Conservation (phyloP, 2,888 invertebrate species). For the Tachystola acroxantha region DNA sequence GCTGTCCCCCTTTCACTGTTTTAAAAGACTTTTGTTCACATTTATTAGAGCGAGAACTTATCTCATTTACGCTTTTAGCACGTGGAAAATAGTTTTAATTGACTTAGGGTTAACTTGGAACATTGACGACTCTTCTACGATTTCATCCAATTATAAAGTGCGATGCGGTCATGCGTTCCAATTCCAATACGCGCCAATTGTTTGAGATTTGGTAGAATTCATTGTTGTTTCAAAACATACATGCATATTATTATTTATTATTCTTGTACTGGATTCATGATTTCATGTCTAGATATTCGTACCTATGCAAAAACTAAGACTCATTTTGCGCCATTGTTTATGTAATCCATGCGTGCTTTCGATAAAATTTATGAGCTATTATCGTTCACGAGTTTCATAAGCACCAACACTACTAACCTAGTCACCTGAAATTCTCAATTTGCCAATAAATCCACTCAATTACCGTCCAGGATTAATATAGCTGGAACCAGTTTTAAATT, state of each 20-base stretch:
- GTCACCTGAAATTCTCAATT: slow-evolving; percentile 7
- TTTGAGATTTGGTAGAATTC: background rate
- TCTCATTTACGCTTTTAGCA: background rate
- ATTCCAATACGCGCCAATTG: background rate
- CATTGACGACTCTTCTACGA: slow-evolving; percentile 23
- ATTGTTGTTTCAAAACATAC: background rate
- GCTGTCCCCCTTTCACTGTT: slow-evolving; percentile 28
- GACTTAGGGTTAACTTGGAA: background rate
- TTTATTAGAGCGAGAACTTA: slow-evolving; percentile 31
- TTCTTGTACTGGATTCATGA: too few species aligned
- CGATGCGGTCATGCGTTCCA: background rate
- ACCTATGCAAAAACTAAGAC: background rate
- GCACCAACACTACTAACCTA: slow-evolving; percentile 8
- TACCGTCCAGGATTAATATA: slow-evolving; percentile 9
- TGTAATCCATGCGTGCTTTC: background rate
- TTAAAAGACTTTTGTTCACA: slow-evolving; percentile 22
- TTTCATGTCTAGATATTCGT: too few species aligned
- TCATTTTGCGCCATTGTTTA: background rate
- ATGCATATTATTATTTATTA: too few species aligned
- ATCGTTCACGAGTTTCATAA: slow-evolving; percentile 6
- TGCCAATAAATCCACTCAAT: slow-evolving; percentile 5
- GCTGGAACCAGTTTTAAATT: slow-evolving; percentile 22
- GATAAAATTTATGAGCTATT: background rate
- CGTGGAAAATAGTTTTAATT: background rate
- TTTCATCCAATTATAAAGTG: slow-evolving; percentile 30